Conservation (phyloP, 2,113 vertebrate genomes). For the Meles meles region DNA sequence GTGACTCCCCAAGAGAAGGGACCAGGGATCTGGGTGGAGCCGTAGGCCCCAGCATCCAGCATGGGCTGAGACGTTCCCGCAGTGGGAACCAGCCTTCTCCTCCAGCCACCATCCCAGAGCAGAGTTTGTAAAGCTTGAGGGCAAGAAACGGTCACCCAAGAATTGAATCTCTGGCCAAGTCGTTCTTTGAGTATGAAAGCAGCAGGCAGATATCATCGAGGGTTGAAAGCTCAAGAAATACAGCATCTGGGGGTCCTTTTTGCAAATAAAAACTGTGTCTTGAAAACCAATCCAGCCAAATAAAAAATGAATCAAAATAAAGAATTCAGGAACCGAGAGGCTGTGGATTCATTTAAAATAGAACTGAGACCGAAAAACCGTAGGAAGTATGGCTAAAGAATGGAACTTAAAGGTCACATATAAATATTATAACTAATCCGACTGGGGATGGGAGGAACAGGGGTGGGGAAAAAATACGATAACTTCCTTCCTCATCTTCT, state of each 20-base stretch:
- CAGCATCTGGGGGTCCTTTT: background rate
- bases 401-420: background rate
- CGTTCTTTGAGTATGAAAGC: background rate
- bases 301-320: conserved; percentile 51
- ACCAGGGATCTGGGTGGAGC: background rate
- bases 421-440: conserved; percentile 12
- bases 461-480: background rate
- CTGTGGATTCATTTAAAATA: conserved; percentile 38
- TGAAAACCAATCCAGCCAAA: conserved; percentile 24
- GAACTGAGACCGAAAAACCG: background rate
- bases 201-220: background rate
- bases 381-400: background rate
- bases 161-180: background rate
- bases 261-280: conserved; percentile 20
- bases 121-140: background rate
- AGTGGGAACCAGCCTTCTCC: background rate
- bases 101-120: too few relatives aligned
- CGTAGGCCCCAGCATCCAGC: accelerated
- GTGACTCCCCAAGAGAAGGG: background rate
- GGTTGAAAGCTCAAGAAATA: background rate
- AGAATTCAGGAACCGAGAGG: conserved; percentile 6
- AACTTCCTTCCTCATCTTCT: background rate
- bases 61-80: background rate
- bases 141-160: background rate
- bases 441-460: background rate